Base-by-base conservation (phyloP, 2,113 vertebrate species). In the Leptobrachium leishanense region DNA sequence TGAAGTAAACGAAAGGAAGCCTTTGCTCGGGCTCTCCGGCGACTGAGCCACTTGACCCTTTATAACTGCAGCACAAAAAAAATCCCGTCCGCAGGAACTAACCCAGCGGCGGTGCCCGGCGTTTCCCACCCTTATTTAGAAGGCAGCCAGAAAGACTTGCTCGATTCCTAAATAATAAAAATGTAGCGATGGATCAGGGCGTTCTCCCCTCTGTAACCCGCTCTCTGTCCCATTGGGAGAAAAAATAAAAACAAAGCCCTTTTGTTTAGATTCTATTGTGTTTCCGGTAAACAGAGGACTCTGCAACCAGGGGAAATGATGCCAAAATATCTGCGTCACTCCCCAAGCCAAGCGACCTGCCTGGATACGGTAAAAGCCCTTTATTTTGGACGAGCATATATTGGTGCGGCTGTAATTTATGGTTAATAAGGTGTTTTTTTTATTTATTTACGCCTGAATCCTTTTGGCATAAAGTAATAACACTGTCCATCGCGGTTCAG, bases 201-300 rank as follows among this genome's bases (percentile, higher is more conserved):
- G 77, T 75, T 50, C 20, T 31, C 74, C 64, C 46, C 42, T 40
- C 42, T 74, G n/a, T 62, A 20, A 8, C 62, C 73, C 46, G 46
- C 8, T 71, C 71, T 42, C 77, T 55, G 66, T 79, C 77, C 66
- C 77, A 2, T 7, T 73, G 46, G 20, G 20, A 31, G 20, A 31
- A 79, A 55, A 73, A 79, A 79, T 73, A 20, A 13, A 6, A 31
- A 31, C 20, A 31, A 31, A 31, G 20, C 20, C 20, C 63, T 71
- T 59, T 80, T 80, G 70, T 80, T 68, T 74, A 68, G 77, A 59
- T 74, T 80, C 71, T 59, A 74, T 80, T 80, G 77, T 80, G 59
- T 78, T 31, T 59, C 55, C 57, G 0, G 70, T 70, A 77, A 63
- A 77, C 76, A 62, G 50, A 59, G 3, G n/a, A 68, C 41, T 65